Conservation (phyloP, 2,113 vertebrate species). For the Nothoprocta pentlandii region DNA sequence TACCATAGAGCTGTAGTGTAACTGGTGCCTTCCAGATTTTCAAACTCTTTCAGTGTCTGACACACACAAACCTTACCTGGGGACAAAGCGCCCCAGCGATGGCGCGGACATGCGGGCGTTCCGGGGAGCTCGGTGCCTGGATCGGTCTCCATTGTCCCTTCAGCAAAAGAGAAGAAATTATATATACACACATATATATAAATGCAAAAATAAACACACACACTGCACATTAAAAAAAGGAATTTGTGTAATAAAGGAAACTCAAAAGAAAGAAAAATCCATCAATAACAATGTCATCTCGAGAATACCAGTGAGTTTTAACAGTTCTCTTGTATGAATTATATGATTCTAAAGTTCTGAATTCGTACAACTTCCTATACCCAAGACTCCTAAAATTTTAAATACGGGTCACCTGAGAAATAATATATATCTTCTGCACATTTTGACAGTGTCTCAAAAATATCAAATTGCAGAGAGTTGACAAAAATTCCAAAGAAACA, state of each 20-base stretch:
- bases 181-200: background rate
- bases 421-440: background rate
- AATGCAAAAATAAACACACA: background rate
- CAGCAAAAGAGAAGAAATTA: slow-evolving; percentile 35
- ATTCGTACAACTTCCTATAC: background rate
- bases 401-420: background rate
- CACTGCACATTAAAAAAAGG: background rate
- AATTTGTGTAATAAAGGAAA: background rate
- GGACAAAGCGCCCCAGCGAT: slow-evolving; percentile 95
- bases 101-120: slow-evolving; percentile 98
- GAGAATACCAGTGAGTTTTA: background rate
- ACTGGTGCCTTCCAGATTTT: background rate
- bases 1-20: background rate
- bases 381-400: background rate
- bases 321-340: background rate
- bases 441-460: background rate
- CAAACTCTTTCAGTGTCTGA: background rate
- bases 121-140: slow-evolving; percentile 93
- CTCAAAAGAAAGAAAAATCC: background rate
- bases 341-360: background rate
- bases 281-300: background rate
- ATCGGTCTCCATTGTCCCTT: slow-evolving; percentile 93
- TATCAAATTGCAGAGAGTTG: background rate
- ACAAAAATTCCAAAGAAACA: background rate
- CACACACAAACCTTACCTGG: slow-evolving; percentile 81